These are phyloP conservation scores for Labia minor DNA, from an alignment of 2,888 invertebrate species.

Conservation along the genomic window DNA sequence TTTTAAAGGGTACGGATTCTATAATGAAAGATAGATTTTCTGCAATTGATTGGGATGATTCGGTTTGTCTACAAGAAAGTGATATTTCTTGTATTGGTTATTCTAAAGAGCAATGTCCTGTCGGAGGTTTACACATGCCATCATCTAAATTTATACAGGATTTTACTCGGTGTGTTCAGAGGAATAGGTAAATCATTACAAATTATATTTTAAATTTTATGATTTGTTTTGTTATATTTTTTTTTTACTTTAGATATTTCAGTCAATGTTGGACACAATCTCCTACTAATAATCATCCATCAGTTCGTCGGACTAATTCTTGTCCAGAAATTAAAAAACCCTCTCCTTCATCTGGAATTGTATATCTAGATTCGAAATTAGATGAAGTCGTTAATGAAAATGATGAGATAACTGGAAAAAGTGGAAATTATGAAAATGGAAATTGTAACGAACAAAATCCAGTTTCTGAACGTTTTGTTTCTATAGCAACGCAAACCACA, in stretches of 20 bases:
- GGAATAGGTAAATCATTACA: not conserved
- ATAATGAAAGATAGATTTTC: not conserved
- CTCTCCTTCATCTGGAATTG: conserved; percentile 29
- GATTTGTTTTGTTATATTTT: too few relatives aligned
- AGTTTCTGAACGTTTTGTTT: not conserved
- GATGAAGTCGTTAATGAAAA: conserved; percentile 15
- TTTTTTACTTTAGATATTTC: conserved; percentile 14
- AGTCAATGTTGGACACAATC: not conserved
- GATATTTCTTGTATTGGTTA: conserved; percentile 39
- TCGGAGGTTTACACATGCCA: conserved; percentile 49
- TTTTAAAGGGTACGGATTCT: not conserved
- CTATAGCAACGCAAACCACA: not conserved
- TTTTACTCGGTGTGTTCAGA: conserved; percentile 42
- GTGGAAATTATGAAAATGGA: too few relatives aligned
- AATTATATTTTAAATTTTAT: too few relatives aligned
- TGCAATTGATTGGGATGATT: conserved; percentile 31
- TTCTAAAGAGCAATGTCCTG: conserved; percentile 27
- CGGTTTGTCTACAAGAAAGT: conserved; percentile 25
- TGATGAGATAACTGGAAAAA: not conserved
- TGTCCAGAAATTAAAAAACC: conserved; percentile 50
- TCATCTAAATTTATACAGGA: conserved; percentile 45
- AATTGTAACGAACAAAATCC: conserved; percentile 22
- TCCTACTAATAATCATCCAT: not conserved
- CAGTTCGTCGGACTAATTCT: conserved; percentile 50
- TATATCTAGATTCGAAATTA: conserved; percentile 21